Conservation (phyloP, 1,140 invertebrate genomes). For the Copidosoma floridanum region DNA sequence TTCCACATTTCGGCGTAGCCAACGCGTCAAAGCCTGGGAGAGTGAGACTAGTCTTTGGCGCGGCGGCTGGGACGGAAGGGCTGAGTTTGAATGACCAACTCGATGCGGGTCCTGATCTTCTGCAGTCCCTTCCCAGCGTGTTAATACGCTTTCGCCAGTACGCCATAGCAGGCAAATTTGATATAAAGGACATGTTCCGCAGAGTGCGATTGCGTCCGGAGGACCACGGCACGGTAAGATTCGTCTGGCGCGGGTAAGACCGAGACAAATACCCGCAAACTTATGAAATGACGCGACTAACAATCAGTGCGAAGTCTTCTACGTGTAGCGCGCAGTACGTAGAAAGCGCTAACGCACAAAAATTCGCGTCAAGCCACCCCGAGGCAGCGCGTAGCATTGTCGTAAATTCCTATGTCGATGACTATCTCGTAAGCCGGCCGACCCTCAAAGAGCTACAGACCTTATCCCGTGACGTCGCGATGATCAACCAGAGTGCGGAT, state of each 20-base stretch:
- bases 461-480: neutral
- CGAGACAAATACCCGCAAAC: neutral
- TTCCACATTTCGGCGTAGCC: too few relatives aligned
- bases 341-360: neutral
- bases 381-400: too few relatives aligned
- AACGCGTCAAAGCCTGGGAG: neutral
- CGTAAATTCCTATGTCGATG: too few relatives aligned
- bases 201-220: neutral
- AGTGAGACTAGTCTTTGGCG: neutral
- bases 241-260: neutral
- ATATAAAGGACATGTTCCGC: too few relatives aligned
- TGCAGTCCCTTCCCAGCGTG: neutral
- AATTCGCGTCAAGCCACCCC: neutral
- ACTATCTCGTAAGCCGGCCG: too few relatives aligned
- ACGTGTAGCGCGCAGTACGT: neutral
- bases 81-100: neutral
- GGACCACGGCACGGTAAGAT: neutral
- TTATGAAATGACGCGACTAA: neutral
- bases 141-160: too few relatives aligned
- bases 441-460: neutral
- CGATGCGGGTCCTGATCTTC: too few relatives aligned
- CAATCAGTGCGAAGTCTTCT: neutral
- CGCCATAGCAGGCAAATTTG: too few relatives aligned
- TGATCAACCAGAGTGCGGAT: neutral
- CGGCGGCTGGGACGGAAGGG: neutral